A percentile compares a stretch with the other conserved stretches of the same genome.
phyloP scores from a whole-genome alignment of 37 sponge, comb jelly and placozoan species.

The Geodia barretti region DNA sequence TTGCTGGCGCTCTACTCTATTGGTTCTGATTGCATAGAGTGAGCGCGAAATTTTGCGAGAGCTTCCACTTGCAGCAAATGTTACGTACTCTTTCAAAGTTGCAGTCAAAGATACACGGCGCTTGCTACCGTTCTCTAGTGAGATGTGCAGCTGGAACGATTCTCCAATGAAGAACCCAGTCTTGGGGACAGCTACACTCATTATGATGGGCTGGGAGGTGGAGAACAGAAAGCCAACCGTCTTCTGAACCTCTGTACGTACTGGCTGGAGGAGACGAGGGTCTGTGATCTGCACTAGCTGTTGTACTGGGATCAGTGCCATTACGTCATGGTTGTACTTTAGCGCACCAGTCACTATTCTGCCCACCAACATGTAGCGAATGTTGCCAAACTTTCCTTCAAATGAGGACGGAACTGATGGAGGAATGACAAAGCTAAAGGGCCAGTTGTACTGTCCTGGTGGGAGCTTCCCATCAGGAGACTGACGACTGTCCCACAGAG shows the following conservation, averaged over 20 bases:
- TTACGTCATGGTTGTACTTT: conserved; percentile 41
- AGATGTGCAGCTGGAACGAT: conserved; percentile 29
- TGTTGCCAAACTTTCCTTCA: neutral
- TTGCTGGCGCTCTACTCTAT: neutral
- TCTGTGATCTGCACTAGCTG: conserved; percentile 48
- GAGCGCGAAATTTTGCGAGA: neutral
- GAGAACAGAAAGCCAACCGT: conserved; percentile 75
- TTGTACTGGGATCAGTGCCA: conserved; percentile 34
- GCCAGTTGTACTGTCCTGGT: conserved; percentile 39
- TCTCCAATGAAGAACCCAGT: conserved; percentile 68
- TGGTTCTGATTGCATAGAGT: neutral
- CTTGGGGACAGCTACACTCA: conserved; percentile 44
- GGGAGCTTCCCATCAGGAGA: conserved; percentile 8
- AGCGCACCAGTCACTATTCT: conserved; percentile 32
- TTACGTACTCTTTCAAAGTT: conserved; percentile 4
- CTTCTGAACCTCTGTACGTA: conserved; percentile 32
- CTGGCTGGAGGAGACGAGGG: conserved; percentile 21
- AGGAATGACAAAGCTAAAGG: neutral
- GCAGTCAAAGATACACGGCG: conserved; percentile 36
- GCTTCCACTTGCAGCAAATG: conserved; percentile 34
- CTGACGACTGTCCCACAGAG: conserved; percentile 32
- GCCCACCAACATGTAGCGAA: conserved; percentile 3
- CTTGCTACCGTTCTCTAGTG: conserved; percentile 47
- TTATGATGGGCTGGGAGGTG: conserved; percentile 54
- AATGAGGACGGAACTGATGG: neutral